Base-by-base conservation (phyloP, 2,113 vertebrate genomes). In the Henicopernis longicauda region DNA sequence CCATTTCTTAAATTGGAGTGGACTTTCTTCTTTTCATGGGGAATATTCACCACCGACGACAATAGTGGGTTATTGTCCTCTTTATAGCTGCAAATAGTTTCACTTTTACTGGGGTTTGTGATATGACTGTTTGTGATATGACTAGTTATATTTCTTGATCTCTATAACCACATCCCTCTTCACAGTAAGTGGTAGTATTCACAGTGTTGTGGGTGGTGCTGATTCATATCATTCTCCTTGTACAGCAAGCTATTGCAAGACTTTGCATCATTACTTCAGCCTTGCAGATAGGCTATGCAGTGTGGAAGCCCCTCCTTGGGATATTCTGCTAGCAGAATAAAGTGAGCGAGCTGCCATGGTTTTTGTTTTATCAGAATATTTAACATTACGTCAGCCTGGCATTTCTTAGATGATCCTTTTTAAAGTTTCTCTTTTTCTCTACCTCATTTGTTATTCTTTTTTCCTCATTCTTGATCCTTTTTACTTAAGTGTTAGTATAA, bases 151-250 rank as follows among this genome's bases (percentile, higher is more conserved):
- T 83, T 55, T 88, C 70, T 66, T 58, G 40, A 40, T 94, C 50
- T 92, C 78, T 50, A 45, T 78, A 88, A 72, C 91, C 94, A 93
- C 97, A 92, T 94, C 94, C 81, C 58, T 95, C 81, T 96, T 89
- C 76, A 69, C 85, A 81, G 73, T 69, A 95, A 89, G 65, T 58
- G 40, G 40, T 65, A 80, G 66, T 69, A 66, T 88, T 90, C 89
- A 52, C 9, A 6, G 67, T 69, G 38, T 7, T 49, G 90, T 93
- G 94, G 83, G 94, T 76, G 89, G 77, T 95, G 89, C 86, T 92
- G 72, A 85, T 86, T 96, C 77, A 59, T 52, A 69, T n/a, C 27
- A 13, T 85, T 85, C 82, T 94, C 32, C 50, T 73, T 0, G 0
- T 59, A 71, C 63, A 91, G 40, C 19, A 84, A 84, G 44, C 27